Evolutionary conservation across 2,888 invertebrate genomes (phyloP).

Genomic region (Pollenia amentaria): DNA sequence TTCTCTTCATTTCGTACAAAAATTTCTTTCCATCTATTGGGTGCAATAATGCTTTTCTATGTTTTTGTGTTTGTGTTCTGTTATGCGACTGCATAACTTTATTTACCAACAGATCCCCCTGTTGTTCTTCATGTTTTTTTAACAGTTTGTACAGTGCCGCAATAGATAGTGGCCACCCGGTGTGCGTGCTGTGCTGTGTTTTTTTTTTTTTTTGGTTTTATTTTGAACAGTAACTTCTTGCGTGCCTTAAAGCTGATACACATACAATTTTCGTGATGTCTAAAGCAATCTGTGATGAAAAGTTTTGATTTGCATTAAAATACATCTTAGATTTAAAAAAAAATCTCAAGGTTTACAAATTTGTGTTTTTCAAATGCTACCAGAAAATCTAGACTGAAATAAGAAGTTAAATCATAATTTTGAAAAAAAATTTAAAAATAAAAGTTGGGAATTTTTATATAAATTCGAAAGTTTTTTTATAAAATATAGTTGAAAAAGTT

Average conservation of each 20-base stretch:
- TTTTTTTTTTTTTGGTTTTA: background rate
- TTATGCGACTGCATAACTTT: constrained; percentile 64
- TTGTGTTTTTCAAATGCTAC: constrained; percentile 1
- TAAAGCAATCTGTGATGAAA: constrained; percentile 69
- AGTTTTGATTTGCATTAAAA: constrained; percentile 63
- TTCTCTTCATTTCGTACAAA: constrained; percentile 27
- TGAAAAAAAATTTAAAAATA: too few relatives aligned
- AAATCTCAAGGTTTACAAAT: constrained; percentile 5
- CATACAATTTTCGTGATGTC: constrained; percentile 66
- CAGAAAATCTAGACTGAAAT: background rate
- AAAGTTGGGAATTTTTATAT: background rate
- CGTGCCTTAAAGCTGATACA: constrained; percentile 65
- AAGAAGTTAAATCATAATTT: too few relatives aligned
- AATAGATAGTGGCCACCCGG: constrained; percentile 71
- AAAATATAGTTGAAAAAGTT: too few relatives aligned
- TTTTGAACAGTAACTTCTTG: constrained; percentile 59
- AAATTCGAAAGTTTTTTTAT: background rate
- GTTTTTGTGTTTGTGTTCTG: constrained; percentile 16
- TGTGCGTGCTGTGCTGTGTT: constrained; percentile 55
- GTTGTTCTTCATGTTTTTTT: constrained; percentile 44
- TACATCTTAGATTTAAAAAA: constrained; percentile 17
- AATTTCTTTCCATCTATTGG: constrained; percentile 43
- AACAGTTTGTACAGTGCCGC: constrained; percentile 42
- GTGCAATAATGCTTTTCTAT: constrained; percentile 38
- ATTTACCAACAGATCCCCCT: constrained; percentile 53